Evolutionary conservation across 1,140 invertebrate species (phyloP).

Genomic region (Drosophila nigrodunni): DNA sequence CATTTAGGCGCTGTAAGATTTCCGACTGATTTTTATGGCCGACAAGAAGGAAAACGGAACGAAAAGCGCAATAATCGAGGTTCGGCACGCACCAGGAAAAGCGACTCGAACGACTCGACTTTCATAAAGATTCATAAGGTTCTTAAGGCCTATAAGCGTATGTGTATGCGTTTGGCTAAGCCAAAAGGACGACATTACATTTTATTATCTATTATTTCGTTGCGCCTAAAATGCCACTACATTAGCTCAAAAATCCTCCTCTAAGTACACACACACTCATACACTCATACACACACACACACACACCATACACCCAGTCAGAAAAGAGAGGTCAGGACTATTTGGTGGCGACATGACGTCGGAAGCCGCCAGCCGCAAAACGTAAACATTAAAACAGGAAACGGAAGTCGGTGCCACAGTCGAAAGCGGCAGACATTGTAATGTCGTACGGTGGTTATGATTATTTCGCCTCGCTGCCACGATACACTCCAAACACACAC

Average conservation of each 20-base stretch:
- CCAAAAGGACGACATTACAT: conserved; percentile 72
- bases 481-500: conserved; percentile 1
- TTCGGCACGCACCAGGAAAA: conserved; percentile 56
- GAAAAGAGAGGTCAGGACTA: conserved; percentile 13
- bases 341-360: conserved; percentile 20
- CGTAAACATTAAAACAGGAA: conserved; percentile 82
- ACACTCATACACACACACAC: neutral
- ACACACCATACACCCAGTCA: neutral
- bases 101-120: conserved; percentile 30
- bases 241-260: conserved; percentile 75
- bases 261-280: neutral
- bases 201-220: conserved; percentile 82
- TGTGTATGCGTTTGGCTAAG: conserved; percentile 43
- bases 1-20: conserved; percentile 63
- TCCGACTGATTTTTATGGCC: conserved; percentile 75
- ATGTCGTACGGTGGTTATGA: conserved; percentile 67
- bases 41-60: conserved; percentile 31
- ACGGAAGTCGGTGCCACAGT: conserved; percentile 64
- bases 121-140: conserved; percentile 32
- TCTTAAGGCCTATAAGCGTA: conserved; percentile 10
- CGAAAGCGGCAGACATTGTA: conserved; percentile 53
- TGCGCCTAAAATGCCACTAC: conserved; percentile 74
- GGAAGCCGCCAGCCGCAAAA: conserved; percentile 65
- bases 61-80: conserved; percentile 71
- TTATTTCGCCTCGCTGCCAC: conserved; percentile 61